These are phyloP conservation scores for Neolamprologus hecqui DNA, from an alignment of 2,113 vertebrate species.

Conservation along the genomic window DNA sequence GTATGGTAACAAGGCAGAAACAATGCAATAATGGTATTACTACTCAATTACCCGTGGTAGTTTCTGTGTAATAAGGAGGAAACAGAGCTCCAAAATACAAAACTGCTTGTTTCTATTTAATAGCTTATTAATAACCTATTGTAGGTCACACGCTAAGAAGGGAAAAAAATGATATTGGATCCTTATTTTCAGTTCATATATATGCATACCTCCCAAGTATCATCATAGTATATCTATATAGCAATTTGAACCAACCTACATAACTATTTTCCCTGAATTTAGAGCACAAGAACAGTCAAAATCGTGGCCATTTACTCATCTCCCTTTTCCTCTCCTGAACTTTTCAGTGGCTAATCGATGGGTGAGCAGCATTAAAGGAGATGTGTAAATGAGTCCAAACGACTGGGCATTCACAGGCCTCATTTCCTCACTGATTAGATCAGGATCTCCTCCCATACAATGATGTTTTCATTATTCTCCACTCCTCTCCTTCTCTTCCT, in stretches of 20 bases:
- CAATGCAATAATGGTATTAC: fast-evolving
- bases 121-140: neutral
- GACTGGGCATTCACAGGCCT: constrained; percentile 55
- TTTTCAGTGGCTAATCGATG: constrained; percentile 24
- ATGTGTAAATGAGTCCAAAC: constrained; percentile 56
- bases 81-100: neutral
- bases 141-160: fast-evolving
- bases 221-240: neutral
- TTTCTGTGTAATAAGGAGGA: neutral
- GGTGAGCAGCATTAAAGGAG: constrained; percentile 22
- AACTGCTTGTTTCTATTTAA: neutral
- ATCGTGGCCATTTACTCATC: neutral
- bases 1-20: neutral
- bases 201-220: neutral
- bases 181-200: neutral
- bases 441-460: constrained; percentile 57
- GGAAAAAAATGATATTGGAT: neutral
- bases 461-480: constrained; percentile 59
- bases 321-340: neutral
- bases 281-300: neutral
- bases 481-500: constrained; percentile 13
- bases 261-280: neutral
- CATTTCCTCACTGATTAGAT: constrained; percentile 66
- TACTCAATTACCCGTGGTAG: neutral
- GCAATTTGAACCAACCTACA: neutral